Evolutionary conservation across 2,888 invertebrate species (phyloP), one percentile per base, ranked within the genome.

Genomic region (Conchocele bisecta): DNA sequence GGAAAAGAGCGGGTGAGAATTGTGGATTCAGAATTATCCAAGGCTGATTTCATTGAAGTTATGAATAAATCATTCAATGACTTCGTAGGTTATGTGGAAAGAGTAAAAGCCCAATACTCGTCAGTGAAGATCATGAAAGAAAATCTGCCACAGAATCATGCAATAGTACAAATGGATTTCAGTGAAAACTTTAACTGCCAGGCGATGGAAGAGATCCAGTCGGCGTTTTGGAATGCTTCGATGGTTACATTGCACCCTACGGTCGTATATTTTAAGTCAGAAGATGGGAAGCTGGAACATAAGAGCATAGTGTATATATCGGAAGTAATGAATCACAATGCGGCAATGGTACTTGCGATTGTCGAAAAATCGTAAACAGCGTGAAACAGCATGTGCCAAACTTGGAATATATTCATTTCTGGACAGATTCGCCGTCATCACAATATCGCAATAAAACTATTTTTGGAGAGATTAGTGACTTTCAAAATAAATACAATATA

Each of bases 1-100:
- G 67, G 77, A 4, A 77, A 70, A 39, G 64, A 77, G 35, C 28
- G 57, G n/a, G 66, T 70, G 64, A 58, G 50, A 26, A 46, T 70
- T 7, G 64, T 64, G 9, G 67, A 70, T 33, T 17, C 33, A 17
- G 54, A 73, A 41, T 5, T 58, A 15, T 24, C 50, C 2, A 66
- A 60, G 33, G 29, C 29, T 11, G 67, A 70, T 13, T 67, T 91
- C 83, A 22, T 90, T 88, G 22, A 90, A 89, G 64, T 90, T 90
- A 15, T 91, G 91, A 20, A 72, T 71, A 24, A 85, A 82, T 67
- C 87, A 74, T 71, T 88, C 82, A 75, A 58, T n/a, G 53, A 33
- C 66, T 75, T 72, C 50, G 48, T 17, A 17, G 44, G n/a, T 2
- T 68, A 75, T 24, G 56, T 71, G 17, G 13, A 50, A 2, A 63